Evolutionary conservation across 1,140 invertebrate species (phyloP).

Genomic region (Potamilus streckersoni): DNA sequence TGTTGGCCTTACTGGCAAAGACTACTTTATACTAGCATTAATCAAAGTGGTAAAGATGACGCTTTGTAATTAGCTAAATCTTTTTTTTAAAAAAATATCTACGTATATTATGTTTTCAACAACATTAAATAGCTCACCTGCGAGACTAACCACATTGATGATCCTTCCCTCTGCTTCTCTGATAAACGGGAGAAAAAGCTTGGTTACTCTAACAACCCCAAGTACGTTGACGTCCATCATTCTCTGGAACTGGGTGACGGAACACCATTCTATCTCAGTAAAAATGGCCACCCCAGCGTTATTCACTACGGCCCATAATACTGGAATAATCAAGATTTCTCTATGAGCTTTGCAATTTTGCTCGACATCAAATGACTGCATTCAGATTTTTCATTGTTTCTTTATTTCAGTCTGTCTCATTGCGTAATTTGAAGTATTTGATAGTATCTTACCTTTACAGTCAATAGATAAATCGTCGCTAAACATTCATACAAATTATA

Average conservation of each 20-base stretch:
- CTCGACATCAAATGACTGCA: not conserved
- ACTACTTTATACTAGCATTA: not conserved
- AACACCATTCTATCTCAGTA: conserved; percentile 62
- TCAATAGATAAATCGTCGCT: not conserved
- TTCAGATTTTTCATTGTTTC: not conserved
- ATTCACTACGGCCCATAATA: conserved; percentile 63
- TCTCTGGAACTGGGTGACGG: conserved; percentile 55
- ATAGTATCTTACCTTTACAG: not conserved
- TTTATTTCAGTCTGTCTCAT: not conserved
- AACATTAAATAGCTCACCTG: conserved; percentile 35
- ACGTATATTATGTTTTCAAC: not conserved
- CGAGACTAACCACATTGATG: conserved; percentile 84
- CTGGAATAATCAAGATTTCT: conserved; percentile 33
- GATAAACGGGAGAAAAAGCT: conserved; percentile 61
- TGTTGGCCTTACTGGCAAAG: not conserved
- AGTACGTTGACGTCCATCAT: conserved; percentile 63
- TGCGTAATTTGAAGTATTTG: not conserved
- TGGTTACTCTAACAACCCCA: conserved; percentile 62
- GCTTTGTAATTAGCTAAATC: conserved; percentile 20
- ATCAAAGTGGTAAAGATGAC: not conserved
- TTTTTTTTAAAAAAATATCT: not conserved
- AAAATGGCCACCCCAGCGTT: conserved; percentile 62
- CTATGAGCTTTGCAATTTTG: not conserved
- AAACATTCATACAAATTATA: no score
- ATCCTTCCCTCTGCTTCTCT: conserved; percentile 72